Evolutionary conservation across 2,797 vertebrate species (phyloP).

Genomic region (Pipistrellus pipistrellus): DNA sequence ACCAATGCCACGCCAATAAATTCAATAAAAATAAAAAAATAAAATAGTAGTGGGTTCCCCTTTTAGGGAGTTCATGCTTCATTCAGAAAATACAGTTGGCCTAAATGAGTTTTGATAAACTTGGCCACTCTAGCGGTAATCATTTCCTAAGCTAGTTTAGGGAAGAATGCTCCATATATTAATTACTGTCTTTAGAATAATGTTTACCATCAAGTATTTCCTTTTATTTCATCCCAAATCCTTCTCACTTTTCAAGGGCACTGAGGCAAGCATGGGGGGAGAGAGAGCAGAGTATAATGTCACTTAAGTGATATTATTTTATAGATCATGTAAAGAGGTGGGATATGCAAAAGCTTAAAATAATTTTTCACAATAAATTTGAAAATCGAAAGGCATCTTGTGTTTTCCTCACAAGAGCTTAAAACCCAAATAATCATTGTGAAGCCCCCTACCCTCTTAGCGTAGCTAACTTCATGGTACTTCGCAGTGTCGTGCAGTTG

Average conservation of each 20-base stretch:
- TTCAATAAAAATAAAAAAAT: constrained; percentile 27
- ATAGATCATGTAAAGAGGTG: not conserved
- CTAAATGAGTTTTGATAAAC: constrained; percentile 51
- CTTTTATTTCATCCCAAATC: constrained; percentile 35
- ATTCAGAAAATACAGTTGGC: constrained; percentile 54
- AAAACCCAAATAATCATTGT: not conserved
- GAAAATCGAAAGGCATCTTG: constrained; percentile 4
- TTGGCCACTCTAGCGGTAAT: constrained; percentile 1
- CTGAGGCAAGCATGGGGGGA: not conserved
- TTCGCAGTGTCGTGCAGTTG: not conserved
- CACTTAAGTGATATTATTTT: constrained; percentile 6
- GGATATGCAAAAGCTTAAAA: constrained; percentile 44
- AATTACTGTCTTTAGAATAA: constrained; percentile 30
- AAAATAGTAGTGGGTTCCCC: not conserved
- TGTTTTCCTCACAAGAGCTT: not conserved
- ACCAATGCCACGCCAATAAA: not conserved
- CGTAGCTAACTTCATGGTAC: not conserved
- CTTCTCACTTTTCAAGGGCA: not conserved
- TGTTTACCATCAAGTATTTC: not conserved
- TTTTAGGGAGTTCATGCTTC: constrained; percentile 48
- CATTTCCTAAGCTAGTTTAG: constrained; percentile 55
- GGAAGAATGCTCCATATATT: constrained; percentile 35
- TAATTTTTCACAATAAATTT: constrained; percentile 24
- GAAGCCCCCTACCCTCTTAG: not conserved
- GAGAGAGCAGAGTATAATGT: not conserved